Percentiles rank a stretch among this genome's conserved stretches.
Evolutionary conservation across 2,797 vertebrate species (phyloP).

Genomic region (Halcyon leucocephala): DNA sequence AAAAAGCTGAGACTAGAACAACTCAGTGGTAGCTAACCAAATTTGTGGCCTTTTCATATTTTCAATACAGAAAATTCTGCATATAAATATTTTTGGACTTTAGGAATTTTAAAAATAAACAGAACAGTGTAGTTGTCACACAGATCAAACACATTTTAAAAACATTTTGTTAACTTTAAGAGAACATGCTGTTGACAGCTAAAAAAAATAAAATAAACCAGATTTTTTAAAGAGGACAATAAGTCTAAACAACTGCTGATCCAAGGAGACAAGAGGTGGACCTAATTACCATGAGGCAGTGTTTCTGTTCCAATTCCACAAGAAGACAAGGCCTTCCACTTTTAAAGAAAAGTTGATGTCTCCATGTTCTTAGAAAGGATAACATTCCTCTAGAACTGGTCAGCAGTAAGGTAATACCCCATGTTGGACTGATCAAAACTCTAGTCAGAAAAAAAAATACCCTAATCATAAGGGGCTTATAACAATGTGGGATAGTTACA

Average conservation of each 20-base stretch:
- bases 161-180: slow-evolving; percentile 53
- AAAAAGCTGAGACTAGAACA: slow-evolving; percentile 74
- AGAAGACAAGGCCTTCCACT: background rate
- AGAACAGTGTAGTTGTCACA: slow-evolving; percentile 55
- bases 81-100: slow-evolving; percentile 74
- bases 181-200: slow-evolving; percentile 33
- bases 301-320: slow-evolving; percentile 1
- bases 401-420: slow-evolving; percentile 4
- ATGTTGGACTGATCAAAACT: slow-evolving; percentile 24
- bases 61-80: slow-evolving; percentile 70
- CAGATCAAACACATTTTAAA: slow-evolving; percentile 61
- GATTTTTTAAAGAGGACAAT: slow-evolving; percentile 21
- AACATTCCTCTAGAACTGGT: background rate
- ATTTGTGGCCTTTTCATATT: slow-evolving; percentile 62
- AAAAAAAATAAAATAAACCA: slow-evolving; percentile 42
- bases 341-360: background rate
- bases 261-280: slow-evolving; percentile 14
- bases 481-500: slow-evolving; percentile 36
- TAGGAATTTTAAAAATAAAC: slow-evolving; percentile 69
- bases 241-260: slow-evolving; percentile 35
- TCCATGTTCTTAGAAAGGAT: background rate
- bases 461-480: background rate
- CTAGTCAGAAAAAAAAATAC: background rate
- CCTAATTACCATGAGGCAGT: slow-evolving; percentile 9
- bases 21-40: slow-evolving; percentile 77